Percentiles rank a stretch among this genome's conserved stretches.
Conservation (phyloP, 1,140 invertebrate species). For the Acromyrmex echinatior region DNA sequence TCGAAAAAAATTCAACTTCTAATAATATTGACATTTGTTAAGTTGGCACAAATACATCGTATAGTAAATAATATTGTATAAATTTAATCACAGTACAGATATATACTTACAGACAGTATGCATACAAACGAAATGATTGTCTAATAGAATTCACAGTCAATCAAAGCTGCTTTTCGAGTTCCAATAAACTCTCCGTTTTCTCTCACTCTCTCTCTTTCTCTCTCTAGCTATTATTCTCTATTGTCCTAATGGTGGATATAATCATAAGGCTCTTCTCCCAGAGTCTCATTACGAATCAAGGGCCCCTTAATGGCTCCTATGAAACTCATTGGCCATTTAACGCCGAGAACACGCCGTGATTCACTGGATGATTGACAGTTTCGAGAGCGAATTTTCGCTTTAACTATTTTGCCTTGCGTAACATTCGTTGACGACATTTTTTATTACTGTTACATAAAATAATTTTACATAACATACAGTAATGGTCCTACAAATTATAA, state of each 20-base stretch:
- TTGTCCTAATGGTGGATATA: slow-evolving; percentile 83
- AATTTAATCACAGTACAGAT: not conserved
- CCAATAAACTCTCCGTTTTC: slow-evolving; percentile 58
- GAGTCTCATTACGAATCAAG: slow-evolving; percentile 84
- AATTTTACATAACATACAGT: not conserved
- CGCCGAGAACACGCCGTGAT: slow-evolving; percentile 71
- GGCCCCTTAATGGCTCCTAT: slow-evolving; percentile 77
- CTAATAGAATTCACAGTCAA: slow-evolving; percentile 15
- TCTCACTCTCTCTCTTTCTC: not conserved
- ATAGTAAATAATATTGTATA: not conserved
- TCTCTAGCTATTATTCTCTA: slow-evolving; percentile 78
- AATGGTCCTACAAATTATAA: not conserved
- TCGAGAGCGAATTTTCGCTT: slow-evolving; percentile 77
- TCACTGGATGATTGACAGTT: slow-evolving; percentile 75
- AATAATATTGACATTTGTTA: not conserved
- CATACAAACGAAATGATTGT: not conserved
- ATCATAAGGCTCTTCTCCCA: slow-evolving; percentile 82
- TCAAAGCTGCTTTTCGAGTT: slow-evolving; percentile 45
- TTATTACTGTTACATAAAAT: not conserved
- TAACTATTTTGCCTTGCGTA: slow-evolving; percentile 65
- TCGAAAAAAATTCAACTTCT: not conserved
- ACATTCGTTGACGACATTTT: slow-evolving; percentile 19
- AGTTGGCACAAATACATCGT: not conserved
- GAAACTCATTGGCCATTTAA: slow-evolving; percentile 82
- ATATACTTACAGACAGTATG: not conserved